Percentiles rank a stretch among this genome's conserved stretches.
These are phyloP conservation scores for Atethmia centrago DNA, from an alignment of 2,888 invertebrate species.

Conservation along the genomic window DNA sequence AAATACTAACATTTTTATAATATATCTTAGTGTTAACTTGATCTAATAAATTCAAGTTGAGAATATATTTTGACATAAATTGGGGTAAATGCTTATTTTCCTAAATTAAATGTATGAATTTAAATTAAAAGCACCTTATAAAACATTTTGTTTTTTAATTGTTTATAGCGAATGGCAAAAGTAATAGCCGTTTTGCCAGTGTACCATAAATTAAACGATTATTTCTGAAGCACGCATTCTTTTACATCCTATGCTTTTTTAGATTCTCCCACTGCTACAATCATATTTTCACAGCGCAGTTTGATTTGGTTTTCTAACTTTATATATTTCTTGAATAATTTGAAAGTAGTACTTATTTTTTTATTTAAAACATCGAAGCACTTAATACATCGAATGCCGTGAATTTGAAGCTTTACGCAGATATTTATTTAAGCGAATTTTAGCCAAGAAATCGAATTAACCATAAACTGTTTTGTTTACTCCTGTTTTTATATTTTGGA, in stretches of 20 bases:
- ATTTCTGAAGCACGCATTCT: constrained; percentile 50
- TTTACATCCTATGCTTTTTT: constrained; percentile 3
- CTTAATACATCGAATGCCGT: neutral
- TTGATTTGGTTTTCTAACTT: constrained; percentile 53
- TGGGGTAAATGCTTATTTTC: constrained; percentile 55
- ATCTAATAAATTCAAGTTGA: constrained; percentile 57
- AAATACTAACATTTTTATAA: constrained; percentile 33
- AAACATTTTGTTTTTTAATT: constrained; percentile 20
- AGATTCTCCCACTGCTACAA: constrained; percentile 18
- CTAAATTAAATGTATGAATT: constrained; percentile 36
- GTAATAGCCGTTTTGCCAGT: constrained; percentile 13
- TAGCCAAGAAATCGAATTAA: neutral
- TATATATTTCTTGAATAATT: constrained; percentile 7
- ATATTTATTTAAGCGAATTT: constrained; percentile 20
- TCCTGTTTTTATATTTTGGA: constrained; percentile 9
- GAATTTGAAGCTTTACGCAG: constrained; percentile 20
- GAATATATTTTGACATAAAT: constrained; percentile 41
- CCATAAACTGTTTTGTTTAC: constrained; percentile 1
- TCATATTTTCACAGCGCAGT: constrained; percentile 58
- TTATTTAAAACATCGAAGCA: neutral
- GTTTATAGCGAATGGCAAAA: constrained; percentile 24
- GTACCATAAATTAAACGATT: constrained; percentile 40
- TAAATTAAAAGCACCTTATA: constrained; percentile 61
- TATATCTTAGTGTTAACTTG: constrained; percentile 39
- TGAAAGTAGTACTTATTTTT: constrained; percentile 4